These are phyloP conservation scores for Sceloporus undulatus DNA, from an alignment of 2,113 vertebrate genomes.

Conservation along the genomic window DNA sequence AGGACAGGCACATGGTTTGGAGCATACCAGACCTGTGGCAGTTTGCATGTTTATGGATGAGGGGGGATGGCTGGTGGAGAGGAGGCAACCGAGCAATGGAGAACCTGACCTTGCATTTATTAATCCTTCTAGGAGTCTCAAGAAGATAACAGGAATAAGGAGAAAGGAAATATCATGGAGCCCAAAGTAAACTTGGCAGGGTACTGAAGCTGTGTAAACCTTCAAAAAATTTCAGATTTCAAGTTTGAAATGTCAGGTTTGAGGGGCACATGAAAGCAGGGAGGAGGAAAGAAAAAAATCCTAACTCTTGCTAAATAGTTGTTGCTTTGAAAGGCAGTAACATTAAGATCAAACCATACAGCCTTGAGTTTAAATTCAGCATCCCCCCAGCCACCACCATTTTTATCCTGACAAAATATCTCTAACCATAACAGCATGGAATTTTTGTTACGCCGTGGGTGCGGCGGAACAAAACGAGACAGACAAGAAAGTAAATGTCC, in stretches of 20 bases:
- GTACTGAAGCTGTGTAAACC: neutral
- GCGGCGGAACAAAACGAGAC: neutral
- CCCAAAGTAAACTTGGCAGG: neutral
- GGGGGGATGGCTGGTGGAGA: too few relatives aligned
- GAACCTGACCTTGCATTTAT: neutral
- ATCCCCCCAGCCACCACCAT: too few relatives aligned
- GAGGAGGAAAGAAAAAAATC: neutral
- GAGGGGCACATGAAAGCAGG: neutral
- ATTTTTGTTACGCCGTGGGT: too few relatives aligned
- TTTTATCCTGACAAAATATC: neutral
- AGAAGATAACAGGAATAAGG: neutral
- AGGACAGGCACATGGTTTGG: neutral
- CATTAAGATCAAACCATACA: neutral
- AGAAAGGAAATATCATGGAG: neutral
- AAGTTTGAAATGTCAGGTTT: neutral
- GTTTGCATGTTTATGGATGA: neutral
- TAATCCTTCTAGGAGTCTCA: too few relatives aligned
- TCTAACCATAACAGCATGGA: neutral
- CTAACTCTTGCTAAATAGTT: neutral
- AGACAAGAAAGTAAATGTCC: neutral
- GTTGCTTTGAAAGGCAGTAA: slow-evolving; percentile 2
- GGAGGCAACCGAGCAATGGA: neutral
- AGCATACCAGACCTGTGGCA: neutral
- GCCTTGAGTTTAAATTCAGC: too few relatives aligned
- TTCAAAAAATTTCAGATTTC: neutral